A percentile compares a stretch with the other conserved stretches of the same genome.
These are phyloP conservation scores for Smutsia temminckii DNA, from an alignment of 2,797 vertebrate genomes.

Conservation along the genomic window DNA sequence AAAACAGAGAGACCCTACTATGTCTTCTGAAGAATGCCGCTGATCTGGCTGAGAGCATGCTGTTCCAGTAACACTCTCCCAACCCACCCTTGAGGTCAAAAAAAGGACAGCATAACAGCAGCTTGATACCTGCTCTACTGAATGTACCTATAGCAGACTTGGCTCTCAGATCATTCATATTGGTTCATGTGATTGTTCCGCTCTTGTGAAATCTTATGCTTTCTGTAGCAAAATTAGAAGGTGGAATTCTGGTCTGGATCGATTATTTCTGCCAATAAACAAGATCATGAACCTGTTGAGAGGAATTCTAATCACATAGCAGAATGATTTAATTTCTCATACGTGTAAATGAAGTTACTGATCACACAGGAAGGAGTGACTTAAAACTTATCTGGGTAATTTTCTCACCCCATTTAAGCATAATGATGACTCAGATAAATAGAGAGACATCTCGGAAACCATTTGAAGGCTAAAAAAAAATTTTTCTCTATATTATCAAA, in stretches of 20 bases:
- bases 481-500: background rate
- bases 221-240: conserved; percentile 39
- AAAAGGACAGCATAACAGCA: conserved; percentile 62
- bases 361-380: background rate
- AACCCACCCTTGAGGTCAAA: conserved; percentile 51
- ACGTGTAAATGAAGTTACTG: conserved; percentile 15
- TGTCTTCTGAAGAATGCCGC: conserved; percentile 34
- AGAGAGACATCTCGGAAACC: background rate
- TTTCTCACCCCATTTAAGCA: background rate
- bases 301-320: conserved; percentile 37
- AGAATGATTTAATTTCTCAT: conserved; percentile 28
- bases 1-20: background rate
- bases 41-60: background rate
- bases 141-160: background rate
- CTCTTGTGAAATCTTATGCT: background rate
- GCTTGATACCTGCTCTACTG: background rate
- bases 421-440: background rate
- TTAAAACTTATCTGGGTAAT: conserved; percentile 21
- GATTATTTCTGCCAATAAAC: conserved; percentile 34
- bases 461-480: background rate
- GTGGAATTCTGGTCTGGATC: background rate
- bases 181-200: background rate
- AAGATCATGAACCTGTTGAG: conserved; percentile 38
- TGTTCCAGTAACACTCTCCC: conserved; percentile 48
- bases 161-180: background rate